Evolutionary conservation across 2,888 invertebrate species (phyloP).

Genomic region (Molorchus minor): DNA sequence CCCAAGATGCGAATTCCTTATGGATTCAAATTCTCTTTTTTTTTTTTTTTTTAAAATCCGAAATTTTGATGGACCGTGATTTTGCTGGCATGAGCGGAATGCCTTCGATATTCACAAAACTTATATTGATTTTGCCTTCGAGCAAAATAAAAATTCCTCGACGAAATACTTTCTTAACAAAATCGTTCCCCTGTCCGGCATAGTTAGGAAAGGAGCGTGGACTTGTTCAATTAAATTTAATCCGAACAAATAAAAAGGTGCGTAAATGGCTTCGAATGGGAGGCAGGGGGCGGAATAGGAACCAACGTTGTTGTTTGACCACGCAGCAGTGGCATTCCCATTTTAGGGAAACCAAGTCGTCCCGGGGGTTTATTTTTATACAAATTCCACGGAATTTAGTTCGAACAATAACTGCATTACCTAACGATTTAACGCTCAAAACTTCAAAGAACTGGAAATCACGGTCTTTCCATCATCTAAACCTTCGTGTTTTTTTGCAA

Average conservation of each 20-base stretch:
- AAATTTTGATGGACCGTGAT: conserved; percentile 56
- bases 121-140: conserved; percentile 37
- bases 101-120: conserved; percentile 45
- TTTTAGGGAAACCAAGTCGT: conserved; percentile 16
- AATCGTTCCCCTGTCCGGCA: conserved; percentile 12
- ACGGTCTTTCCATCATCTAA: conserved; percentile 8
- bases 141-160: conserved; percentile 34
- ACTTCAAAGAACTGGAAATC: conserved; percentile 15
- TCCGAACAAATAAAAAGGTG: conserved; percentile 7
- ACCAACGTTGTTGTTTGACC: not conserved
- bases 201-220: conserved; percentile 13
- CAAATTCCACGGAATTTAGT: conserved; percentile 17
- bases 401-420: conserved; percentile 19
- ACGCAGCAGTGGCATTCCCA: not conserved
- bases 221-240: conserved; percentile 20
- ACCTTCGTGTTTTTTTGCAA: conserved; percentile 8
- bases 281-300: conserved; percentile 5
- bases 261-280: conserved; percentile 1
- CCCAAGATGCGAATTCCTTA: conserved; percentile 51
- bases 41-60: conserved; percentile 55
- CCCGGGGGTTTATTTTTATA: conserved; percentile 14
- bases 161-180: conserved; percentile 36
- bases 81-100: conserved; percentile 53
- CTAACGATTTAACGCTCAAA: conserved; percentile 13
- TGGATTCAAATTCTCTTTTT: conserved; percentile 53